Percentiles rank a stretch among this genome's conserved stretches.
Conservation (phyloP, 2,797 vertebrate genomes). For the Danio kyathit region DNA sequence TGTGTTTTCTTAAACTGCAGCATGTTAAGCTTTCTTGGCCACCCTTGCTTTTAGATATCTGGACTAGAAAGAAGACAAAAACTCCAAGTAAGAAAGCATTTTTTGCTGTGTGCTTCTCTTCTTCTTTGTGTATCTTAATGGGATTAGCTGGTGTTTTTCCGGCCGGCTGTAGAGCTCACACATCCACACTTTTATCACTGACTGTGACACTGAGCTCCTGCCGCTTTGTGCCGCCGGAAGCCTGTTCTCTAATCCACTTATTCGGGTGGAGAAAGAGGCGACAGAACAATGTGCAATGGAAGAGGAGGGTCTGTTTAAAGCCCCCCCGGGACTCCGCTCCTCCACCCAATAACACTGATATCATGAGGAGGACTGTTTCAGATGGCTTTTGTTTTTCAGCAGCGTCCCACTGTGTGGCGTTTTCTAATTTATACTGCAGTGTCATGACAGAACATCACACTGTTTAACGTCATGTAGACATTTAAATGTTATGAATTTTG, state of each 20-base stretch:
- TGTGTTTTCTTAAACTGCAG: too few species aligned
- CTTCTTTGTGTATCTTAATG: slow-evolving; percentile 90
- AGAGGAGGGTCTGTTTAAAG: slow-evolving; percentile 71
- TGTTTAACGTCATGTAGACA: too few species aligned
- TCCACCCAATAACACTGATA: slow-evolving; percentile 49
- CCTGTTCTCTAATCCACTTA: slow-evolving; percentile 87
- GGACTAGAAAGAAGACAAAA: too few species aligned
- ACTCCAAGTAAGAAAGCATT: too few species aligned
- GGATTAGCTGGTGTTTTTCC: slow-evolving; percentile 87
- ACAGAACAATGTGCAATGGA: slow-evolving; percentile 69
- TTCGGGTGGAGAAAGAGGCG: slow-evolving; percentile 82
- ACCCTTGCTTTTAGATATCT: too few species aligned
- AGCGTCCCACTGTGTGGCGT: too few species aligned
- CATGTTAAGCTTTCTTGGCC: too few species aligned
- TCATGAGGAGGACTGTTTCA: slow-evolving; percentile 20
- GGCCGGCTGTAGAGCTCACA: slow-evolving; percentile 80
- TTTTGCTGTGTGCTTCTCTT: slow-evolving; percentile 58
- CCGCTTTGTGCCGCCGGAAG: slow-evolving; percentile 84
- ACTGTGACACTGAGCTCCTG: slow-evolving; percentile 82
- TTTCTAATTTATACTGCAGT: too few species aligned
- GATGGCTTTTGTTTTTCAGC: neutral
- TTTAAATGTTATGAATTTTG: too few species aligned
- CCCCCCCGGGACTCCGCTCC: slow-evolving; percentile 45
- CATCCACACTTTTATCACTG: slow-evolving; percentile 87
- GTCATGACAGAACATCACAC: too few species aligned